Evolutionary conservation across 2,797 vertebrate species (phyloP), one percentile per base, ranked within the genome.

Genomic region (Alfaro cultratus): DNA sequence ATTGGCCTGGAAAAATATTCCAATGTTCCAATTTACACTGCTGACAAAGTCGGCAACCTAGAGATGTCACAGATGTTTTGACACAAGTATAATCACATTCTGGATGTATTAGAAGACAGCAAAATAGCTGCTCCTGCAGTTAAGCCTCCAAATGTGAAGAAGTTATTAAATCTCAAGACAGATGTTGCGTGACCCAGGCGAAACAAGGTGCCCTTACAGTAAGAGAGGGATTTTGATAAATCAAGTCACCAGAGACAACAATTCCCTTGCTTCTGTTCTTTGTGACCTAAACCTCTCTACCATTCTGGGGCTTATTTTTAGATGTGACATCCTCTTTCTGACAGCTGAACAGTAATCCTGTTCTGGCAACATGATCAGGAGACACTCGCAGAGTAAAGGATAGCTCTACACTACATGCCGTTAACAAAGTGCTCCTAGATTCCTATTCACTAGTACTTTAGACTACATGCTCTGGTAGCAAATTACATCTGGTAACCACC

Each of bases 261-360:
- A 80, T 87, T 79, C 41, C 75, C 43, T 45, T 6, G 57, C 73
- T 81, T 86, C 83, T 73, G 83, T 85, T 84, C 82, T 81, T 29
- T 36, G 82, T 86, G 80, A 87, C 88, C 88, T 80, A 82, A 86
- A 87, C 84, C 78, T 68, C 76, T 39, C 9, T 43, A 43, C 67
- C 83, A 47, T 80, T 89, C 53, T 81, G 62, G 83, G 84, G 82
- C 45, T 87, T 90, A 86, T 89, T 89, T 94, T 90, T 83, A 87
- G 85, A 85, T 78, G 57, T 79, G 75, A 85, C 78, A 80, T 83
- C 62, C 36, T 80, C 55, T 80, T 78, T n/a, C 62, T 83, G 84
- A 91, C 87, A 90, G 82, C 76, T 78, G 85, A 83, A 77, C 55
- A 79, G 75, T 86, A 89, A 88, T 94, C 85, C 87, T 77, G 77